phyloP scores from a whole-genome alignment of 2,888 invertebrate species.

The Eustalomyia histrio region DNA sequence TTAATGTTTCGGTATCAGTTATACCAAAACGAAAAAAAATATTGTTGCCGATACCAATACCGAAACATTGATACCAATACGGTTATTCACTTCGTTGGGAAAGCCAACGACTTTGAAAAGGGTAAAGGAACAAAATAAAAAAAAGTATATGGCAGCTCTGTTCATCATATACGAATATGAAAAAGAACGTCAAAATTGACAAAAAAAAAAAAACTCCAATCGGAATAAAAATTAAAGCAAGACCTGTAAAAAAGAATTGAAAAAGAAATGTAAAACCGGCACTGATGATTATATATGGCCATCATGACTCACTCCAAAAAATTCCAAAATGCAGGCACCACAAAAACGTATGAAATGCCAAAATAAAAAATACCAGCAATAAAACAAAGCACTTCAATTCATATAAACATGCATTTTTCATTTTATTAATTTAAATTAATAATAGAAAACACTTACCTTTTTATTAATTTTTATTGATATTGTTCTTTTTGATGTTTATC shows the following conservation, averaged over 20 bases:
- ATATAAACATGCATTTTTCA: no score
- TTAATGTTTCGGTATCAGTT: no score
- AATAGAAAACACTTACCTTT: background rate
- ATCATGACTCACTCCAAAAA: conserved; percentile 62
- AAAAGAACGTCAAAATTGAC: conserved; percentile 55
- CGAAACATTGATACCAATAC: no score
- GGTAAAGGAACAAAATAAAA: conserved; percentile 16
- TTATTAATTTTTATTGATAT: background rate
- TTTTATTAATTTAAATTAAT: background rate
- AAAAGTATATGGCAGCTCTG: conserved; percentile 36
- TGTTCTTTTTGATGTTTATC: background rate
- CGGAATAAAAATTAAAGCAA: conserved; percentile 29
- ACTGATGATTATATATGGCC: conserved; percentile 41
- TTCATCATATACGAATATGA: conserved; percentile 27
- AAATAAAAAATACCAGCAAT: conserved; percentile 21
- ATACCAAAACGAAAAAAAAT: no score
- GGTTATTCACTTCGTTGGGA: background rate
- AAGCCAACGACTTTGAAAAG: conserved; percentile 53
- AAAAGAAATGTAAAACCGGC: conserved; percentile 58
- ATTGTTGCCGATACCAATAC: no score
- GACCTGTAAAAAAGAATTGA: conserved; percentile 26
- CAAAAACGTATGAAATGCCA: conserved; percentile 44
- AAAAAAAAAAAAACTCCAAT: conserved; percentile 19
- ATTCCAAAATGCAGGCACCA: conserved; percentile 58
- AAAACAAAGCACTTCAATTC: background rate